Evolutionary conservation across 2,888 invertebrate species (phyloP).

Genomic region (Chalcis sispes): DNA sequence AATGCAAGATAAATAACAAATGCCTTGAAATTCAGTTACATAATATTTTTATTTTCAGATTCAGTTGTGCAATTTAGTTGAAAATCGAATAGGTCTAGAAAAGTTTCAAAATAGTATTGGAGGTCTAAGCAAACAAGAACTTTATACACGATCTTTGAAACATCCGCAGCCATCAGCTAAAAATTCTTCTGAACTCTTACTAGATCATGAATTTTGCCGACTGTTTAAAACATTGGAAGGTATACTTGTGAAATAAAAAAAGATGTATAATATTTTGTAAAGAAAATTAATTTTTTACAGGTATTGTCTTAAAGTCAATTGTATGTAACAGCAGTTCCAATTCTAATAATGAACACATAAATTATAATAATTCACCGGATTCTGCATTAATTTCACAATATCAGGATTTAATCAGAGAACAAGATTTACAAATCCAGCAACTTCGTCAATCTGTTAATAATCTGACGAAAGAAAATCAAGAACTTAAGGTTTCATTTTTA

Average conservation of each 20-base stretch:
- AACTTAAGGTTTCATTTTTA: slow-evolving; percentile 67
- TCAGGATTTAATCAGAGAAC: slow-evolving; percentile 93
- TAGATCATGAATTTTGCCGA: slow-evolving; percentile 97
- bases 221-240: slow-evolving; percentile 90
- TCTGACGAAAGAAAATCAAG: slow-evolving; percentile 67
- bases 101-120: slow-evolving; percentile 90
- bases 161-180: slow-evolving; percentile 92
- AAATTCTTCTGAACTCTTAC: slow-evolving; percentile 85
- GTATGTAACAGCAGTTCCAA: slow-evolving; percentile 66
- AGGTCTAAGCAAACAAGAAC: slow-evolving; percentile 92
- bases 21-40: no score
- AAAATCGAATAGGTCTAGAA: slow-evolving; percentile 93
- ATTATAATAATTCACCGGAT: slow-evolving; percentile 64
- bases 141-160: slow-evolving; percentile 94
- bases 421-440: slow-evolving; percentile 84
- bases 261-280: neutral
- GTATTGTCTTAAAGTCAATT: slow-evolving; percentile 78
- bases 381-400: slow-evolving; percentile 83
- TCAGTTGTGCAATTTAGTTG: slow-evolving; percentile 88
- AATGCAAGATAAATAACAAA: no score
- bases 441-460: slow-evolving; percentile 66
- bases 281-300: slow-evolving; percentile 68
- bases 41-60: slow-evolving; percentile 75
- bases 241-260: slow-evolving; percentile 66
- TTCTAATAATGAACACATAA: slow-evolving; percentile 63